phyloP scores from a whole-genome alignment of 2,113 vertebrate genomes.

The Nesogale talazaci region DNA sequence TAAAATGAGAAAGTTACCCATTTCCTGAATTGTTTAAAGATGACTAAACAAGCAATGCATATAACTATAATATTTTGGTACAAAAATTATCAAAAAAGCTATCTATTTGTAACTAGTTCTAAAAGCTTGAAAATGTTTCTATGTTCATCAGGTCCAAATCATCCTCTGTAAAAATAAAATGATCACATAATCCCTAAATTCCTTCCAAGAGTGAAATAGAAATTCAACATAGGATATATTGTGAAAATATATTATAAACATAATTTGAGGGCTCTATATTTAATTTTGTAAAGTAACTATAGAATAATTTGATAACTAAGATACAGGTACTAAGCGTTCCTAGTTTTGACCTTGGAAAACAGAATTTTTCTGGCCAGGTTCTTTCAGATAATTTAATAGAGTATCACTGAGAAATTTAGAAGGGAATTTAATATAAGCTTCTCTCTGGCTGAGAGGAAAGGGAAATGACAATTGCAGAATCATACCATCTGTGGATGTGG shows the following conservation, averaged over 20 bases:
- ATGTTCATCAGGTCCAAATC: neutral
- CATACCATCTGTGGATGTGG: neutral
- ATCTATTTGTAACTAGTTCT: neutral
- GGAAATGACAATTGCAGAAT: neutral
- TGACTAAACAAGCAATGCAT: neutral
- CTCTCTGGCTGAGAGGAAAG: neutral
- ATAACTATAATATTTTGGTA: neutral
- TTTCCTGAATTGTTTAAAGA: neutral
- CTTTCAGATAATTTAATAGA: neutral
- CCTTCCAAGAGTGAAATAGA: neutral
- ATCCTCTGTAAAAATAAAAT: neutral
- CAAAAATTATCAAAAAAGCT: neutral
- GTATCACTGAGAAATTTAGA: neutral
- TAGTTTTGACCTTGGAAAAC: neutral
- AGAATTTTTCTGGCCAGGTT: neutral
- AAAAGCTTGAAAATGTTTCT: neutral
- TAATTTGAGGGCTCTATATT: neutral
- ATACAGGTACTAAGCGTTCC: neutral
- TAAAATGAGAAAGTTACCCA: neutral
- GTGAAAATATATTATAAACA: neutral
- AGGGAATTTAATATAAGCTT: conserved; percentile 9
- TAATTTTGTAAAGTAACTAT: neutral
- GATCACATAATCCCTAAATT: neutral
- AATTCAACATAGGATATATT: neutral
- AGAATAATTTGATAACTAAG: neutral